A percentile compares a stretch with the other conserved stretches of the same genome.
These are phyloP conservation scores for Thecophora atra DNA, from an alignment of 2,888 invertebrate genomes.

Conservation along the genomic window DNA sequence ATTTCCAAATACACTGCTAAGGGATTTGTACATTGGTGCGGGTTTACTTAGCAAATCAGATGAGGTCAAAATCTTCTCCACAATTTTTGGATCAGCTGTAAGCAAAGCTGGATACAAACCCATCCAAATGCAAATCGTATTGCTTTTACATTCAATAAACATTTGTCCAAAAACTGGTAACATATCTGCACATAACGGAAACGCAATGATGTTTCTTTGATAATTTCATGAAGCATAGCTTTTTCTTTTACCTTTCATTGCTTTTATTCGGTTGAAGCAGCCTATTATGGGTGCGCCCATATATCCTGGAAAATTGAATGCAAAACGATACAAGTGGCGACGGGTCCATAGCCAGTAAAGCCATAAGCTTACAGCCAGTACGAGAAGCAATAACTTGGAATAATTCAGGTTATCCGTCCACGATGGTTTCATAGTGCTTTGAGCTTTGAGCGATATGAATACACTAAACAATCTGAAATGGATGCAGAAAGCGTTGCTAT, in stretches of 20 bases:
- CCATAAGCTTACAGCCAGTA: conserved; percentile 36
- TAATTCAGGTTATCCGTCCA: background rate
- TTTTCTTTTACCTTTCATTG: too few relatives aligned
- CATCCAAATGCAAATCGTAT: conserved; percentile 43
- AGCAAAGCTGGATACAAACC: conserved; percentile 43
- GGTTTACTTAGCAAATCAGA: conserved; percentile 45
- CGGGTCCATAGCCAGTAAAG: conserved; percentile 43
- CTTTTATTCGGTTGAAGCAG: conserved; percentile 21
- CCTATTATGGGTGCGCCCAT: conserved; percentile 41
- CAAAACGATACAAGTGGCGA: conserved; percentile 38
- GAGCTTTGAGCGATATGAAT: too few relatives aligned
- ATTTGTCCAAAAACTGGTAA: conserved; percentile 29
- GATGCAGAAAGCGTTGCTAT: too few relatives aligned
- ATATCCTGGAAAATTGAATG: conserved; percentile 37
- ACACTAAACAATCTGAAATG: too few relatives aligned
- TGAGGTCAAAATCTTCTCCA: conserved; percentile 45
- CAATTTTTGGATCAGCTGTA: conserved; percentile 43
- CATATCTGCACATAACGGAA: too few relatives aligned
- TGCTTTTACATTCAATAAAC: conserved; percentile 33
- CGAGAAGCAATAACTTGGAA: conserved; percentile 12
- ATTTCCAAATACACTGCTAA: conserved; percentile 31
- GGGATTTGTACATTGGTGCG: conserved; percentile 22
- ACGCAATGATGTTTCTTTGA: too few relatives aligned
- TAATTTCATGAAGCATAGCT: too few relatives aligned
- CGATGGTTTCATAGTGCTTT: background rate